Conservation (phyloP, 2,888 invertebrate genomes). For the Nycteola revayana region DNA sequence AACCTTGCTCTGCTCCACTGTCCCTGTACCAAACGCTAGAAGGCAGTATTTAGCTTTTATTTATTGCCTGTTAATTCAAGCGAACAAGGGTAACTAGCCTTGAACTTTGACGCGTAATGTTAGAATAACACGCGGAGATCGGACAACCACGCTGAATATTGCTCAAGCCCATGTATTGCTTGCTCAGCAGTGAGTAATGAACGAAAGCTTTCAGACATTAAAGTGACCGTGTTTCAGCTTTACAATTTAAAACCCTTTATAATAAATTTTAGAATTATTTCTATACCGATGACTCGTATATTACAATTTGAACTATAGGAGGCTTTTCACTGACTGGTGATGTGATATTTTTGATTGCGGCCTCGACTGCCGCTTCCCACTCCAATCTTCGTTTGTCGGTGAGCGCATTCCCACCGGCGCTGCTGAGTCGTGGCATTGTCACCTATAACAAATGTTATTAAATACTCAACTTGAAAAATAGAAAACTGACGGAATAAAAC, state of each 20-base stretch:
- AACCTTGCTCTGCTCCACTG: too few species aligned
- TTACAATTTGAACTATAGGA: slow-evolving; percentile 90
- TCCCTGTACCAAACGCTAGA: background rate
- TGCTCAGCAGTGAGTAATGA: slow-evolving; percentile 19
- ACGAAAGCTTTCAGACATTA: slow-evolving; percentile 24
- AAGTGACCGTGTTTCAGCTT: slow-evolving; percentile 13
- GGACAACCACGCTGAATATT: too few species aligned
- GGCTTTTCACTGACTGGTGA: slow-evolving; percentile 82
- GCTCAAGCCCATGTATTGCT: too few species aligned
- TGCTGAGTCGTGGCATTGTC: slow-evolving; percentile 86
- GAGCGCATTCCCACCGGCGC: slow-evolving; percentile 64
- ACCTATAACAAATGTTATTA: slow-evolving; percentile 73
- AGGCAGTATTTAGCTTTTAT: slow-evolving; percentile 15
- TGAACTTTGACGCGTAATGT: slow-evolving; percentile 37
- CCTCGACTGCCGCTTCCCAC: slow-evolving; percentile 90
- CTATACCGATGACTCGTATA: slow-evolving; percentile 95
- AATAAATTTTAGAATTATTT: slow-evolving; percentile 2
- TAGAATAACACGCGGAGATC: slow-evolving; percentile 44
- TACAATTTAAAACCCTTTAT: too few species aligned
- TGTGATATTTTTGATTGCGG: slow-evolving; percentile 87
- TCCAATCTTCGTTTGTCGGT: slow-evolving; percentile 82
- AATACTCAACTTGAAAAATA: background rate
- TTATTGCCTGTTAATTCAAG: slow-evolving; percentile 24
- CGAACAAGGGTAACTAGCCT: slow-evolving; percentile 26
- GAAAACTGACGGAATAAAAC: too few species aligned